phyloP scores from a whole-genome alignment of 2,113 vertebrate genomes.

The Tragelaphus scriptus region DNA sequence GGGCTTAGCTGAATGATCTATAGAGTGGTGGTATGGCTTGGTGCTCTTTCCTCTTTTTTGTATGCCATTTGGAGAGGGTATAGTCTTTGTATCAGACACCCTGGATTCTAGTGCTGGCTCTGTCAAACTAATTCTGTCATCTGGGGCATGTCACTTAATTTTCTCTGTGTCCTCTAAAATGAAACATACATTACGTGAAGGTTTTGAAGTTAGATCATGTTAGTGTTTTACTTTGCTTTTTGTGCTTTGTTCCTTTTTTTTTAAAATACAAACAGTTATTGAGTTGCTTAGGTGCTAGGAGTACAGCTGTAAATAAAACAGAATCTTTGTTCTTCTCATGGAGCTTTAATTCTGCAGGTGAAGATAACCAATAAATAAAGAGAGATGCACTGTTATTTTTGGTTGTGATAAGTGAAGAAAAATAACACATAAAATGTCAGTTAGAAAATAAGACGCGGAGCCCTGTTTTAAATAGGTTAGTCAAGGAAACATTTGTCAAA shows the following conservation, averaged over 20 bases:
- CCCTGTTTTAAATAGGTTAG: not conserved
- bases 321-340: not conserved
- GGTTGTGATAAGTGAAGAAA: not conserved
- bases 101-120: not conserved
- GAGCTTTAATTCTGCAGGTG: not conserved
- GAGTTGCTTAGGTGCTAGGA: not conserved
- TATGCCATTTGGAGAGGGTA: not conserved
- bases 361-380: not conserved
- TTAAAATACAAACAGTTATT: not conserved
- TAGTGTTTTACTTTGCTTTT: not conserved
- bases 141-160: not conserved
- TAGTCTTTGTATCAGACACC: not conserved
- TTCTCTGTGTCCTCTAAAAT: not conserved
- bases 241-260: not conserved
- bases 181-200: not conserved
- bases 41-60: not conserved
- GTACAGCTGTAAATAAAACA: not conserved
- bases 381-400: not conserved
- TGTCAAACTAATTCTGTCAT: not conserved
- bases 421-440: not conserved
- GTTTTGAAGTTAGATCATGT: not conserved
- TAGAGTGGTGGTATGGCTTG: not conserved
- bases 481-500: not conserved
- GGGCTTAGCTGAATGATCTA: not conserved
- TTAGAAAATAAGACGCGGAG: not conserved